Conservation (phyloP, 1,140 invertebrate species). For the Drosophila aff. region DNA sequence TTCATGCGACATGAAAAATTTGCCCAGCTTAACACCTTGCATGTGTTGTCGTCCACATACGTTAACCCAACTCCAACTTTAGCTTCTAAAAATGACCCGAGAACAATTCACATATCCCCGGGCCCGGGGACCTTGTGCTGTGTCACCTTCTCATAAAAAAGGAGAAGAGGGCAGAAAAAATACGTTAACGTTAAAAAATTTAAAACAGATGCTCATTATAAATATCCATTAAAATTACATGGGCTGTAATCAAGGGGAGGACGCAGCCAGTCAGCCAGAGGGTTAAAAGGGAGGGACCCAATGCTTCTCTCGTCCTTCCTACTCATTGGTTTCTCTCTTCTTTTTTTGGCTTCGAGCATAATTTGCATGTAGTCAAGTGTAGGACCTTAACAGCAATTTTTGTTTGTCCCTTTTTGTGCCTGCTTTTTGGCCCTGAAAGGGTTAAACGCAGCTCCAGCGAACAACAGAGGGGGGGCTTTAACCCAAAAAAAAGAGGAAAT, state of each 20-base stretch:
- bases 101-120: slow-evolving; percentile 74
- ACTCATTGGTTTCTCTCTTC: slow-evolving; percentile 15
- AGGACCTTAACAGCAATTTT: slow-evolving; percentile 66
- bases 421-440: slow-evolving; percentile 68
- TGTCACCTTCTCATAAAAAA: slow-evolving; percentile 58
- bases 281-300: neutral
- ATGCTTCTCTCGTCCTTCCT: slow-evolving; percentile 22
- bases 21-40: slow-evolving; percentile 68
- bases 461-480: slow-evolving; percentile 40
- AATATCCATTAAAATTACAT: slow-evolving; percentile 82
- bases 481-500: slow-evolving; percentile 53
- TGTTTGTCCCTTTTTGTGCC: slow-evolving; percentile 48
- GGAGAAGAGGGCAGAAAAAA: slow-evolving; percentile 12
- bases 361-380: slow-evolving; percentile 73
- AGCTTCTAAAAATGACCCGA: slow-evolving; percentile 63
- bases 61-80: slow-evolving; percentile 21
- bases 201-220: slow-evolving; percentile 78
- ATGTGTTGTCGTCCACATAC: slow-evolving; percentile 10
- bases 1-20: slow-evolving; percentile 52
- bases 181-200: slow-evolving; percentile 63
- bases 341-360: slow-evolving; percentile 57
- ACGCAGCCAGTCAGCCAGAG: slow-evolving; percentile 20
- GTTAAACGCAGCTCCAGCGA: slow-evolving; percentile 46
- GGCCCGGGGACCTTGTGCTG: slow-evolving; percentile 52
- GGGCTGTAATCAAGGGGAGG: slow-evolving; percentile 56